phyloP scores from a whole-genome alignment of 2,113 vertebrate genomes.

The Myotis yumanensis region DNA sequence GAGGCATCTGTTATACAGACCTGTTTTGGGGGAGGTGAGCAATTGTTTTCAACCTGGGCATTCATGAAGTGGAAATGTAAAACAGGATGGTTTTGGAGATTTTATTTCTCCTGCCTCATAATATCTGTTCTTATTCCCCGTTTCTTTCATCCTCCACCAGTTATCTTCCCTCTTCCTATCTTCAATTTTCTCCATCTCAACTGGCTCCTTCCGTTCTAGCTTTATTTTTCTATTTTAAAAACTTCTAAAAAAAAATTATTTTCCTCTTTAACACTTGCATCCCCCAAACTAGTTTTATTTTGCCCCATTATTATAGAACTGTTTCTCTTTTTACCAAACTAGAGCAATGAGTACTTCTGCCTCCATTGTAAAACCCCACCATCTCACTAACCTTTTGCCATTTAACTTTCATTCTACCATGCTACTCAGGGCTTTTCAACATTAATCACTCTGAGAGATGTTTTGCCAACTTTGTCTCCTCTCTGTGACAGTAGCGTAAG shows the following conservation, averaged over 20 bases:
- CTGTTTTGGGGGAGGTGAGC: background rate
- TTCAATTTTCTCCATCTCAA: background rate
- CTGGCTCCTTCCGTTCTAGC: background rate
- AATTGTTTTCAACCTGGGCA: background rate
- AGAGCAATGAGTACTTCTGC: background rate
- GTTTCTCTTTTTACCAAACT: background rate
- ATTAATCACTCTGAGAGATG: background rate
- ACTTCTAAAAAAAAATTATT: background rate
- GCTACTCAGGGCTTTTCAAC: background rate
- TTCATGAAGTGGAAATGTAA: background rate
- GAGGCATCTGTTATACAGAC: background rate
- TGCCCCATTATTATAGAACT: background rate
- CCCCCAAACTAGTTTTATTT: background rate
- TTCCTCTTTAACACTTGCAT: background rate
- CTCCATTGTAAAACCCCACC: background rate
- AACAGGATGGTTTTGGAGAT: background rate
- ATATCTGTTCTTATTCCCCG: background rate
- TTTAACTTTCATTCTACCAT: background rate
- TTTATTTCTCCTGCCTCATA: background rate
- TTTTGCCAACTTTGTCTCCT: constrained; percentile 28
- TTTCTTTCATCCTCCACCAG: background rate
- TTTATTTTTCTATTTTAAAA: background rate
- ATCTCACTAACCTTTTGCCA: background rate
- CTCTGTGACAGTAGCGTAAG: background rate
- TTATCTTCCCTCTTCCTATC: background rate